Conservation (phyloP, 2,888 invertebrate genomes). For the Trachelus troglodyta region DNA sequence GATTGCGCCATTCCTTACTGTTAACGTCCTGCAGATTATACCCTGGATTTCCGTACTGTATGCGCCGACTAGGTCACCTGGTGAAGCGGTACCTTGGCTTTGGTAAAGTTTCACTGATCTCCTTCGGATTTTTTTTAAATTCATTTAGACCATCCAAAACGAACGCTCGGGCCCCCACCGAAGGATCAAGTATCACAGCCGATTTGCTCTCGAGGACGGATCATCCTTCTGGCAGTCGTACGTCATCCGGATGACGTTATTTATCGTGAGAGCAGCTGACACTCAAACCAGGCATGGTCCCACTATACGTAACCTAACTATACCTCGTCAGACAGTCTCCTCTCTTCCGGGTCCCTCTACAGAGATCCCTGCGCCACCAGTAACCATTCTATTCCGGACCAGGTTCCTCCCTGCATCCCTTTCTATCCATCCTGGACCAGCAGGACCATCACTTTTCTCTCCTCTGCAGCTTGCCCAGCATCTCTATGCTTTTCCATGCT, state of each 20-base stretch:
- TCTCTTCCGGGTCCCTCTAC: slow-evolving; percentile 13
- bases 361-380: slow-evolving; percentile 15
- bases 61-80: too few relatives aligned
- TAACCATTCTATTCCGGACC: slow-evolving; percentile 18
- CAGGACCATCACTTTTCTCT: too few relatives aligned
- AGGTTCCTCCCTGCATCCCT: slow-evolving; percentile 39
- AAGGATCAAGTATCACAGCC: slow-evolving; percentile 58
- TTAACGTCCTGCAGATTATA: too few relatives aligned
- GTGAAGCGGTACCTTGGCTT: too few relatives aligned
- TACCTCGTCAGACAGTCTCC: slow-evolving; percentile 14
- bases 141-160: too few relatives aligned
- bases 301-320: slow-evolving; percentile 24
- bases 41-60: too few relatives aligned
- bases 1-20: too few relatives aligned
- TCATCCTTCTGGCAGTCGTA: slow-evolving; percentile 52
- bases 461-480: too few relatives aligned
- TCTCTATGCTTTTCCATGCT: too few relatives aligned
- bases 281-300: slow-evolving; percentile 40
- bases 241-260: slow-evolving; percentile 57
- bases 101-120: too few relatives aligned
- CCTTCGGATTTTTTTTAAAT: too few relatives aligned
- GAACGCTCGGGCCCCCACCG: slow-evolving; percentile 9
- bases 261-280: slow-evolving; percentile 62
- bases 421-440: slow-evolving; percentile 45
- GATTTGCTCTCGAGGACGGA: slow-evolving; percentile 53